Conservation (phyloP, 2,797 vertebrate species). For the Tadarida brasiliensis region DNA sequence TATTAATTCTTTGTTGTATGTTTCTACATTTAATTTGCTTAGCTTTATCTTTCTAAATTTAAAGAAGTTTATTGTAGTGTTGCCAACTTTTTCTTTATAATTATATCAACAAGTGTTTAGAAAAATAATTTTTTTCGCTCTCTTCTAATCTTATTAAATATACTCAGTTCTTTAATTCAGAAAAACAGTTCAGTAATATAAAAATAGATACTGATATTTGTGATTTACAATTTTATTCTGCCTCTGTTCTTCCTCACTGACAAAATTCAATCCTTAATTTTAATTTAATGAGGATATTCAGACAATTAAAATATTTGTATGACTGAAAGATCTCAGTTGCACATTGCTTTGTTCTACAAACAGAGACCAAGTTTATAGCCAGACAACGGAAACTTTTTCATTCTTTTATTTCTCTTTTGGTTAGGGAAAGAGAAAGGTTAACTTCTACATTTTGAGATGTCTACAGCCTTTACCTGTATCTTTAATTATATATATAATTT, state of each 20-base stretch:
- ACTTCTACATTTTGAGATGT: background rate
- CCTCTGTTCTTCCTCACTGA: background rate
- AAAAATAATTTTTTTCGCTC: slow-evolving; percentile 27
- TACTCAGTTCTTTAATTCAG: background rate
- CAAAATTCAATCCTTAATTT: background rate
- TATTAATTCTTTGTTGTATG: background rate
- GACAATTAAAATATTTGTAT: background rate
- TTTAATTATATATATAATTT: background rate
- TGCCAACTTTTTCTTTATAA: background rate
- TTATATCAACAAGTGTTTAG: slow-evolving; percentile 27
- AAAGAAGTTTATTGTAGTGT: background rate
- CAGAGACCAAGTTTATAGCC: background rate
- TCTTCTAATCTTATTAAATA: background rate
- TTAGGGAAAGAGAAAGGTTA: background rate
- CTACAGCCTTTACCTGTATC: background rate
- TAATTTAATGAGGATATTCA: background rate
- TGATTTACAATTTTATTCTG: background rate
- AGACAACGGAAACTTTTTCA: background rate
- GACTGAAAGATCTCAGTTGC: background rate
- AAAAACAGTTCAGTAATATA: background rate
- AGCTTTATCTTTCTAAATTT: slow-evolving; percentile 13
- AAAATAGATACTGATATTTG: background rate
- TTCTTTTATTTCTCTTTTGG: background rate
- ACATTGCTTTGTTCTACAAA: background rate
- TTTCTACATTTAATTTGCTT: background rate